Conservation (phyloP, 2,888 invertebrate genomes). For the Thymelicus sylvestris region DNA sequence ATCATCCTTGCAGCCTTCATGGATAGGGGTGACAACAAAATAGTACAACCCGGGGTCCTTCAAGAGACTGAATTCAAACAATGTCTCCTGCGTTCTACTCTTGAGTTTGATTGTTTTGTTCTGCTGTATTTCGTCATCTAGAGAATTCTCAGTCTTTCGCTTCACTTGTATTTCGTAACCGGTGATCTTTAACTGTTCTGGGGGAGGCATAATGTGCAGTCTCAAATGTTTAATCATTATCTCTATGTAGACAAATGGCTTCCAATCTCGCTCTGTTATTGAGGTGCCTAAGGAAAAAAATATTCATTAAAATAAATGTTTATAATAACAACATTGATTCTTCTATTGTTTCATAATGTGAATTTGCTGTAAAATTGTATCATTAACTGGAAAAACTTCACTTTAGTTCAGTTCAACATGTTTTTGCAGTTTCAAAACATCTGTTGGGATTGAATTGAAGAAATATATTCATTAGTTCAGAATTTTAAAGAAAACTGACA, state of each 20-base stretch:
- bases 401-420: no score
- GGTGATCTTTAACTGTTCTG: conserved; percentile 57
- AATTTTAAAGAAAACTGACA: no score
- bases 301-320: not conserved
- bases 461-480: no score
- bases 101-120: conserved; percentile 50
- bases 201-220: conserved; percentile 71
- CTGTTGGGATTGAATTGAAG: no score
- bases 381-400: no score
- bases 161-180: conserved; percentile 63
- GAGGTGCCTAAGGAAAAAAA: conserved; percentile 57
- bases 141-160: conserved; percentile 53
- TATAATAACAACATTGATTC: no score
- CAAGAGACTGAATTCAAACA: conserved; percentile 63
- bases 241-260: conserved; percentile 76
- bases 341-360: no score
- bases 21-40: conserved; percentile 68
- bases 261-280: conserved; percentile 66
- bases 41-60: conserved; percentile 65
- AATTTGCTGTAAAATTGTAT: no score
- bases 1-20: conserved; percentile 54
- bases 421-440: no score
- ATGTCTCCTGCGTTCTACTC: conserved; percentile 63
- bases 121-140: conserved; percentile 47
- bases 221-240: conserved; percentile 63